phyloP scores from a whole-genome alignment of 2,797 vertebrate genomes.

The Microchirus variegatus region DNA sequence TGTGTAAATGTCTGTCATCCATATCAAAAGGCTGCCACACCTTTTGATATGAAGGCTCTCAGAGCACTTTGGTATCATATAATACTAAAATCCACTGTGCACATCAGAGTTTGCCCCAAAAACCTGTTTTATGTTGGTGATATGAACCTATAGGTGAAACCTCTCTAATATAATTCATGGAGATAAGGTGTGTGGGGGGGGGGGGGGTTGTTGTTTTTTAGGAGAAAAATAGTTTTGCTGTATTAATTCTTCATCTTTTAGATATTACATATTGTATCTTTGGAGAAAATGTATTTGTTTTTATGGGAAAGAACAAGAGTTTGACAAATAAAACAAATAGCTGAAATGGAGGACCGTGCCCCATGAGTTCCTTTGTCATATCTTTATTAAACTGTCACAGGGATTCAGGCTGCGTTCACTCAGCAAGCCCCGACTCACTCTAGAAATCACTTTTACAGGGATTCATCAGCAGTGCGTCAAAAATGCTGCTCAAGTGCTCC shows the following conservation, averaged over 20 bases:
- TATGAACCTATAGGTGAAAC: conserved; percentile 35
- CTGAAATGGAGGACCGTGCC: conserved; percentile 42
- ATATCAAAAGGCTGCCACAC: conserved; percentile 60
- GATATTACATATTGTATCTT: conserved; percentile 27
- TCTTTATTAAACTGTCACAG: conserved; percentile 41
- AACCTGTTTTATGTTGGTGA: conserved; percentile 34
- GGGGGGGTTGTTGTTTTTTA: too few species aligned
- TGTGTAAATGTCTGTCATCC: conserved; percentile 60
- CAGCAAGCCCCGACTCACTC: background rate
- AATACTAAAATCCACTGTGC: conserved; percentile 17
- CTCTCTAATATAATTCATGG: conserved; percentile 15
- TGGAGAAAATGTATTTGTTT: conserved; percentile 48
- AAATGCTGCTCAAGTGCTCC: conserved; percentile 15
- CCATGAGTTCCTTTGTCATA: conserved; percentile 34
- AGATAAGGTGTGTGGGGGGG: too few species aligned
- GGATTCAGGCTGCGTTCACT: conserved; percentile 34
- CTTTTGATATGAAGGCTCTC: conserved; percentile 58
- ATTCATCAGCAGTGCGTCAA: conserved; percentile 27
- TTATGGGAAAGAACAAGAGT: conserved; percentile 21
- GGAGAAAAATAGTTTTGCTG: background rate
- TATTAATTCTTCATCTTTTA: conserved; percentile 29
- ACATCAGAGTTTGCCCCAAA: conserved; percentile 16
- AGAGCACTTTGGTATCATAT: too few species aligned
- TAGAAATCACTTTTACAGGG: conserved; percentile 19
- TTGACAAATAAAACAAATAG: conserved; percentile 50